Percentiles rank a stretch among this genome's conserved stretches.
phyloP scores from a whole-genome alignment of 2,113 vertebrate species.

The Poecilia latipinna region DNA sequence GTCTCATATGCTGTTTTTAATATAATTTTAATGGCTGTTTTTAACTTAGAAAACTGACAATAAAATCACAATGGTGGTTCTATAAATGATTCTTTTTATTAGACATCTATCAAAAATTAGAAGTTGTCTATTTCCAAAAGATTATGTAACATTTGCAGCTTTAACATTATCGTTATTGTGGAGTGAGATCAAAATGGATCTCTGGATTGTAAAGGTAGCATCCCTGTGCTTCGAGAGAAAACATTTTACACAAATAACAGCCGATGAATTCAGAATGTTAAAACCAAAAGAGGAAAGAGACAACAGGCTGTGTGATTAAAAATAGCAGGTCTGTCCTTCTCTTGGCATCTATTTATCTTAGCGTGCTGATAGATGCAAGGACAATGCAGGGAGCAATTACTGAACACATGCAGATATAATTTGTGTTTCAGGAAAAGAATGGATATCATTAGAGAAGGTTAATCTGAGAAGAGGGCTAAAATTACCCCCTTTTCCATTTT shows the following conservation, averaged over 20 bases:
- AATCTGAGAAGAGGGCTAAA: constrained; percentile 1
- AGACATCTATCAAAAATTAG: no score
- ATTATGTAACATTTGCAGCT: no score
- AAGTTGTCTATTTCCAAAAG: no score
- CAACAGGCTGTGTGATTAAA: not conserved
- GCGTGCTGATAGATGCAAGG: constrained; percentile 28
- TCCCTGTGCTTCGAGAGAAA: not conserved
- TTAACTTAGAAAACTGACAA: no score
- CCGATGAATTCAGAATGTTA: not conserved
- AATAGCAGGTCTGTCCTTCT: constrained; percentile 11
- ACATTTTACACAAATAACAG: not conserved
- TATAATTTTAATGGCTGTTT: no score
- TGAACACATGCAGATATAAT: not conserved
- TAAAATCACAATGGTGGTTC: no score
- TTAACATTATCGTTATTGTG: no score
- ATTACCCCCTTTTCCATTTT: not conserved
- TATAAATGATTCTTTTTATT: no score
- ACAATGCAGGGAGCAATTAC: constrained; percentile 7
- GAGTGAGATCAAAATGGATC: no score
- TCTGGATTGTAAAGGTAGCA: not conserved
- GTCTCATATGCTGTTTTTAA: no score
- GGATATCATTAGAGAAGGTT: not conserved
- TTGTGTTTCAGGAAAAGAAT: not conserved
- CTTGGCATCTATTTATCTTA: not conserved
- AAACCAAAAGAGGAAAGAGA: not conserved